Evolutionary conservation across 2,888 invertebrate species (phyloP).

Genomic region (Netelia fuscicornis): DNA sequence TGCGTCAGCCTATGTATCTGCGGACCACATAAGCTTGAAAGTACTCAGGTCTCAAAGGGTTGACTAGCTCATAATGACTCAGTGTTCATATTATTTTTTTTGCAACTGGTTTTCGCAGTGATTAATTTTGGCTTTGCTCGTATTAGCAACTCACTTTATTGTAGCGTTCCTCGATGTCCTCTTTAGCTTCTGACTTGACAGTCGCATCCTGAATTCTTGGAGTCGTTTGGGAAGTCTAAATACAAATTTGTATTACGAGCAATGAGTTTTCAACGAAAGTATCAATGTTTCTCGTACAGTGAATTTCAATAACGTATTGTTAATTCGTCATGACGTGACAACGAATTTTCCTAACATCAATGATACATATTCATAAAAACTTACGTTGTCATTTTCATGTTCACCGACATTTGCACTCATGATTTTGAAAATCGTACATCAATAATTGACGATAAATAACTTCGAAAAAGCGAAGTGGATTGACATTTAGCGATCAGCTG

Average conservation of each 20-base stretch:
- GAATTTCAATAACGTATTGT: neutral
- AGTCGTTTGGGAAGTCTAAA: constrained; percentile 52
- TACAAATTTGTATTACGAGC: neutral
- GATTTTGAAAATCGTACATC: constrained; percentile 42
- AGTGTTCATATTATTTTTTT: too few species aligned
- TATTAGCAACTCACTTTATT: constrained; percentile 69
- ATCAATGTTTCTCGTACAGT: neutral
- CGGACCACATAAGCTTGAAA: too few species aligned
- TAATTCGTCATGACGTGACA: neutral
- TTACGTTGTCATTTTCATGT: constrained; percentile 56
- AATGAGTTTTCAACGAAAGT: neutral
- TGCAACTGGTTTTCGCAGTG: neutral
- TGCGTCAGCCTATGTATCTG: too few species aligned
- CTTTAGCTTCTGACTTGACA: constrained; percentile 64
- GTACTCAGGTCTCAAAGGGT: too few species aligned
- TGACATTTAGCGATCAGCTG: constrained; percentile 56
- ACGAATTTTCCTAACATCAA: neutral
- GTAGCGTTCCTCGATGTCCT: constrained; percentile 74
- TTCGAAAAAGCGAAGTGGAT: neutral
- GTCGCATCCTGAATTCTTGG: constrained; percentile 38
- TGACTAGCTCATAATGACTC: too few species aligned
- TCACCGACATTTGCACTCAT: constrained; percentile 57
- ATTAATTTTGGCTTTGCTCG: constrained; percentile 7
- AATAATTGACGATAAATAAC: constrained; percentile 20
- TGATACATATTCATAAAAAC: neutral